These are phyloP conservation scores for Xanthia togata DNA, from an alignment of 2,888 invertebrate species.

Conservation along the genomic window DNA sequence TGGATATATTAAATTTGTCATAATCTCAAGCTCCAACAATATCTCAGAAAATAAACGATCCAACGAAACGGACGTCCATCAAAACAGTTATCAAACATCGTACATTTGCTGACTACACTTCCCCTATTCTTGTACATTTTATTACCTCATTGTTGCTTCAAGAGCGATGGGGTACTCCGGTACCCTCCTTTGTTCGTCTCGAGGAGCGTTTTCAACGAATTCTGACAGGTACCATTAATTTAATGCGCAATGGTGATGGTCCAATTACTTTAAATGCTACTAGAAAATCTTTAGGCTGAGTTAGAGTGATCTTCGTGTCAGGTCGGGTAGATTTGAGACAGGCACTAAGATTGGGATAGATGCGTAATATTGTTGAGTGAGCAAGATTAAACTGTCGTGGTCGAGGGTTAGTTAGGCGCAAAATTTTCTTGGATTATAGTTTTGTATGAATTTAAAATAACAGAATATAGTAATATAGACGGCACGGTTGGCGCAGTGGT, in stretches of 20 bases:
- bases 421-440: background rate
- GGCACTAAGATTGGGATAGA: slow-evolving; percentile 31
- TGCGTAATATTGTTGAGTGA: slow-evolving; percentile 34
- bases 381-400: slow-evolving; percentile 38
- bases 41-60: slow-evolving; percentile 39
- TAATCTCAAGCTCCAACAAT: slow-evolving; percentile 8
- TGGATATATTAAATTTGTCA: background rate
- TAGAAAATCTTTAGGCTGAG: slow-evolving; percentile 62
- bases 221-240: slow-evolving; percentile 83
- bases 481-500: too few species aligned
- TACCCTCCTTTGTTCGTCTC: slow-evolving; percentile 71
- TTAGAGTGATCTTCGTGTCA: slow-evolving; percentile 53
- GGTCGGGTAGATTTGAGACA: slow-evolving; percentile 26
- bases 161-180: slow-evolving; percentile 76
- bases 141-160: slow-evolving; percentile 80
- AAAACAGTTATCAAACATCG: slow-evolving; percentile 66
- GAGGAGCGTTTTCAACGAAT: slow-evolving; percentile 75
- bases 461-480: too few species aligned
- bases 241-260: slow-evolving; percentile 72
- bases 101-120: slow-evolving; percentile 66
- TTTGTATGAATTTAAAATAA: background rate
- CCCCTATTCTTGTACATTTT: slow-evolving; percentile 79
- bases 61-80: slow-evolving; percentile 45
- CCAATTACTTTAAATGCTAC: slow-evolving; percentile 72
- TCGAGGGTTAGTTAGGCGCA: background rate